phyloP scores from a whole-genome alignment of 1,140 invertebrate genomes.

The Delia radicum region DNA sequence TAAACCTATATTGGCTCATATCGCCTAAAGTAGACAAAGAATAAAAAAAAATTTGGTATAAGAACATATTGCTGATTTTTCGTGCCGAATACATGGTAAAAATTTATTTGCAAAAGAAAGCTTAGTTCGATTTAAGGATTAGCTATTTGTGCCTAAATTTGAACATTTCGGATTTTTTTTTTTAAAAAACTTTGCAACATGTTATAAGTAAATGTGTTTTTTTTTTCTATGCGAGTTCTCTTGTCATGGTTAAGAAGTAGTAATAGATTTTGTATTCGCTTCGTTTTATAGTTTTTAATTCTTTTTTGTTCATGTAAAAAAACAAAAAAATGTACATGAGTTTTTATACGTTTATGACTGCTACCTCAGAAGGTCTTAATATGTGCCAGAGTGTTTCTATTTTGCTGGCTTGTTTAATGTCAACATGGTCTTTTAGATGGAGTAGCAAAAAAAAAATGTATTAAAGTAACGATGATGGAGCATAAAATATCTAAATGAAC shows the following conservation, averaged over 20 bases:
- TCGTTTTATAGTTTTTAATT: neutral
- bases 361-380: slow-evolving; percentile 5
- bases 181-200: neutral
- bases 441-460: neutral
- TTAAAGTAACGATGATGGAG: neutral
- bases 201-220: neutral
- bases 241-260: neutral
- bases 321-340: neutral
- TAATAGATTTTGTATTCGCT: neutral
- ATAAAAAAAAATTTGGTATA: no score
- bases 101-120: no score
- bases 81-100: no score
- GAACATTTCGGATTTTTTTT: neutral
- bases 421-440: slow-evolving; percentile 4
- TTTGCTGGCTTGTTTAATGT: slow-evolving; percentile 19
- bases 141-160: neutral
- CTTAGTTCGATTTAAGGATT: no score
- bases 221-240: neutral
- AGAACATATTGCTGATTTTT: no score
- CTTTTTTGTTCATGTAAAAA: neutral
- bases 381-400: neutral
- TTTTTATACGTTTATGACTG: neutral
- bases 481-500: neutral
- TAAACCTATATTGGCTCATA: no score
- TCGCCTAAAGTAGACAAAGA: no score